These are phyloP conservation scores for Drosophila bifasciata DNA, from an alignment of 1,140 invertebrate genomes.

Conservation along the genomic window DNA sequence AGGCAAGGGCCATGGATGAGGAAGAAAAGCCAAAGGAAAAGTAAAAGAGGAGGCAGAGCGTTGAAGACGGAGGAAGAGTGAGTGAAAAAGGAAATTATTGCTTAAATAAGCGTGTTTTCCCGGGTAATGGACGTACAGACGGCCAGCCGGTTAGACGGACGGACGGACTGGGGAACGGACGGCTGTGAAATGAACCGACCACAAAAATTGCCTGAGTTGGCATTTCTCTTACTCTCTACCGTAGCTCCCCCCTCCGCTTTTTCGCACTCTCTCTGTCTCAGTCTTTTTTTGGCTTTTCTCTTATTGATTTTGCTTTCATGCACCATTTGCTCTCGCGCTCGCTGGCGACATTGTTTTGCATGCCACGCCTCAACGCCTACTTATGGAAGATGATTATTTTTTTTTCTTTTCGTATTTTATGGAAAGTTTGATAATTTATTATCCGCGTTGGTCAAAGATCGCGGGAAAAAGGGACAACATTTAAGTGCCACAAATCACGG, in stretches of 20 bases:
- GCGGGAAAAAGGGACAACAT: conserved; percentile 29
- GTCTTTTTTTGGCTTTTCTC: conserved; percentile 22
- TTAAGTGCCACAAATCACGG: conserved; percentile 61
- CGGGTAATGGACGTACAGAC: conserved; percentile 19
- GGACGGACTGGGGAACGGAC: neutral
- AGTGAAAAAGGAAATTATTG: conserved; percentile 73
- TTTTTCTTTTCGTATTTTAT: too few relatives aligned
- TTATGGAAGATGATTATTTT: neutral
- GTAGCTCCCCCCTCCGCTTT: conserved; percentile 16
- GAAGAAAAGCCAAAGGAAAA: conserved; percentile 57
- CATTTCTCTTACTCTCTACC: conserved; percentile 29
- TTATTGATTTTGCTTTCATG: conserved; percentile 77
- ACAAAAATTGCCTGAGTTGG: conserved; percentile 69
- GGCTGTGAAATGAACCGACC: conserved; percentile 70
- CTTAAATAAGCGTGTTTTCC: conserved; percentile 77
- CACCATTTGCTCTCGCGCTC: conserved; percentile 54
- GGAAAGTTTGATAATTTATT: conserved; percentile 57
- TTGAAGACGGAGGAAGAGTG: conserved; percentile 40
- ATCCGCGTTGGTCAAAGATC: conserved; percentile 8
- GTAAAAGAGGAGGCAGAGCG: conserved; percentile 8
- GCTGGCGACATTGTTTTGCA: conserved; percentile 51
- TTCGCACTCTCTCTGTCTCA: conserved; percentile 17
- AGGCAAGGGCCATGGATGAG: neutral
- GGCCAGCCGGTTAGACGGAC: neutral
- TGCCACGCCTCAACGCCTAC: conserved; percentile 44